Conservation (phyloP, 2,888 invertebrate genomes). For the Parascotia fuliginaria region DNA sequence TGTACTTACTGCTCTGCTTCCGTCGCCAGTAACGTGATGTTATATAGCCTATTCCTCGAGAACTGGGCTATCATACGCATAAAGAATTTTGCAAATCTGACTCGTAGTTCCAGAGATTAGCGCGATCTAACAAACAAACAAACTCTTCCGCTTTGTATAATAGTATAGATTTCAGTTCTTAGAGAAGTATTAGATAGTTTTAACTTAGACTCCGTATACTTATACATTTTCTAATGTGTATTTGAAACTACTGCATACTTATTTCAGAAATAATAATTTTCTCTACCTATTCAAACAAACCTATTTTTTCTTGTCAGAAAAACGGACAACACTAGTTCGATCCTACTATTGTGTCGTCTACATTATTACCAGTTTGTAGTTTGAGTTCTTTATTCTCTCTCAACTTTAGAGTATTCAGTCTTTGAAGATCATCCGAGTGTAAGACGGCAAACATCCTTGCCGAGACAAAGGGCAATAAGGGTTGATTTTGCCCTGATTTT, state of each 20-base stretch:
- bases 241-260: background rate
- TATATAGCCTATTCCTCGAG: no score
- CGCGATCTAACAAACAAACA: no score
- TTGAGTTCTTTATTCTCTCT: conserved; percentile 44
- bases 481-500: conserved; percentile 75
- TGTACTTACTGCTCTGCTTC: no score
- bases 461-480: conserved; percentile 58
- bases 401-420: conserved; percentile 55
- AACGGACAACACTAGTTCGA: background rate
- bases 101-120: no score
- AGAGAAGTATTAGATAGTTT: no score
- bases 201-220: no score
- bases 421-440: conserved; percentile 69
- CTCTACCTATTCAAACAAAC: background rate
- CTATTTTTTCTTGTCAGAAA: background rate
- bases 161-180: no score
- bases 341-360: conserved; percentile 9
- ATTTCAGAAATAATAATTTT: background rate
- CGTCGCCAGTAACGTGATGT: no score
- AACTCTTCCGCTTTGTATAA: no score
- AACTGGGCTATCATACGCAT: no score
- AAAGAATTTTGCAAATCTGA: no score
- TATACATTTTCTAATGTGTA: background rate
- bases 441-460: conserved; percentile 63
- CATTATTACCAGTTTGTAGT: conserved; percentile 30